These are phyloP conservation scores for Knipowitschia caucasica DNA, from an alignment of 2,797 vertebrate genomes.

Conservation along the genomic window DNA sequence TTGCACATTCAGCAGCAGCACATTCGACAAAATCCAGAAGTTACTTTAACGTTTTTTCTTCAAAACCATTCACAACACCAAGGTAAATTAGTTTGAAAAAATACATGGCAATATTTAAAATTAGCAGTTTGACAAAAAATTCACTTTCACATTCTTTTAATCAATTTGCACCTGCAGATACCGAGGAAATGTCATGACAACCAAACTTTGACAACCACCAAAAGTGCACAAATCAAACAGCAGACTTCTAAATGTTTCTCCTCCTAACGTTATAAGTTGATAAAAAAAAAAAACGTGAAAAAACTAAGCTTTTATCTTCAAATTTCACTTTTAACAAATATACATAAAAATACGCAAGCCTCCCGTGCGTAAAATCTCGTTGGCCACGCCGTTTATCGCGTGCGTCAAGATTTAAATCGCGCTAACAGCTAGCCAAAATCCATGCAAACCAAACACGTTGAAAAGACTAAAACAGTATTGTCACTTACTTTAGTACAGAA, in stretches of 20 bases:
- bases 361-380: background rate
- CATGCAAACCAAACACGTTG: background rate
- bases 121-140: background rate
- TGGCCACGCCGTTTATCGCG: no score
- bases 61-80: no score
- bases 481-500: conserved; percentile 46
- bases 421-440: background rate
- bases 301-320: no score
- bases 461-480: background rate
- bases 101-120: background rate
- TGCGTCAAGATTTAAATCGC: no score
- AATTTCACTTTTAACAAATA: background rate
- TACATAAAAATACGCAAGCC: background rate
- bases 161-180: background rate
- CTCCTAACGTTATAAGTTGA: background rate
- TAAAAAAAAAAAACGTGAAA: background rate
- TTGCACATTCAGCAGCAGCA: background rate
- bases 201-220: background rate
- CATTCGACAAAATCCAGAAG: background rate
- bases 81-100: background rate
- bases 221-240: background rate
- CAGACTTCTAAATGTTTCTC: background rate
- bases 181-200: background rate
- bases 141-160: background rate
- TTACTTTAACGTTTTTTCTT: no score